A percentile compares a stretch with the other conserved stretches of the same genome.
These are phyloP conservation scores for Monopis laevigella DNA, from an alignment of 2,888 invertebrate species.

Conservation along the genomic window DNA sequence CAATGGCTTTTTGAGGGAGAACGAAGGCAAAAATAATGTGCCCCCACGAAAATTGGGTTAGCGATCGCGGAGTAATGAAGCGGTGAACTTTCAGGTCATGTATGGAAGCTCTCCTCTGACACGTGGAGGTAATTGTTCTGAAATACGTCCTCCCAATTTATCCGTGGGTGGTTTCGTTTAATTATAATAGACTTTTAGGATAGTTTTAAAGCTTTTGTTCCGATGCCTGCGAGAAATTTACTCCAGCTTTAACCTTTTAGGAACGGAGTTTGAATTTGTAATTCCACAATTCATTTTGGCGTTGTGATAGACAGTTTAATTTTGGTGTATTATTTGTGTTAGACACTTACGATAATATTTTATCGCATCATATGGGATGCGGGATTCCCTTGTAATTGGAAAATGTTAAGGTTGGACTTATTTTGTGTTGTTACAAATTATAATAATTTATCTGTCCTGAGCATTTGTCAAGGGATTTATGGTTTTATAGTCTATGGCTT, in stretches of 20 bases:
- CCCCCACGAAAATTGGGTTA: conserved; percentile 35
- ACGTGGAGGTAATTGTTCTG: neutral
- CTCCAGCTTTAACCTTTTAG: neutral
- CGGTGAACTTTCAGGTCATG: conserved; percentile 57
- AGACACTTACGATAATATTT: too few relatives aligned
- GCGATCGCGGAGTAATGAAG: conserved; percentile 49
- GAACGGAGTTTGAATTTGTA: too few relatives aligned
- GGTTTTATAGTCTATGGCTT: too few relatives aligned
- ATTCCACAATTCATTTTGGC: too few relatives aligned
- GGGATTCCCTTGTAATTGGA: too few relatives aligned
- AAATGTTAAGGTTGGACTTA: too few relatives aligned
- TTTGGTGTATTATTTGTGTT: too few relatives aligned
- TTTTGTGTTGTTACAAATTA: too few relatives aligned
- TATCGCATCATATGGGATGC: too few relatives aligned
- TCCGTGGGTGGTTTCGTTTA: conserved; percentile 1
- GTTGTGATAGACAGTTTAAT: too few relatives aligned
- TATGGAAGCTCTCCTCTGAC: conserved; percentile 24
- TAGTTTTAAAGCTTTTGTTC: conserved; percentile 1
- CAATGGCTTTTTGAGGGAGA: conserved; percentile 28
- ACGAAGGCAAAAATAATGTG: conserved; percentile 34
- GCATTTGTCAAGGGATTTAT: too few relatives aligned
- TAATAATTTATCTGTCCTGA: too few relatives aligned
- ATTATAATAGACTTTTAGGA: neutral
- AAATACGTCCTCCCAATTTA: conserved; percentile 1
- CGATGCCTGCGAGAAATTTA: neutral